Evolutionary conservation across 2,113 vertebrate genomes (phyloP).

Genomic region (Capricornis sumatraensis): DNA sequence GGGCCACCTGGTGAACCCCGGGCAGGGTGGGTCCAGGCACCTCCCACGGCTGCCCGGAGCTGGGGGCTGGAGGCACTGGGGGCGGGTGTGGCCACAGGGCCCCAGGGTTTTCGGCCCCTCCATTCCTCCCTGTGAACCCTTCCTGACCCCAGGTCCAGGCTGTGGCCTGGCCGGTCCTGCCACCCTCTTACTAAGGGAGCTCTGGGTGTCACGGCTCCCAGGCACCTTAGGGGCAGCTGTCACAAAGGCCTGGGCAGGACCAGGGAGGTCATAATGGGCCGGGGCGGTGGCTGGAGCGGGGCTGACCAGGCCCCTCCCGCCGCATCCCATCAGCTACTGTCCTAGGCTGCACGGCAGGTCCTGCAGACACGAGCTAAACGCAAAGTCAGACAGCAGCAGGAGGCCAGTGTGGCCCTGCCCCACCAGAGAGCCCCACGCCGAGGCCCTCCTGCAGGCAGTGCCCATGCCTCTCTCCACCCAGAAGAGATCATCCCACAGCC

Average conservation of each 20-base stretch:
- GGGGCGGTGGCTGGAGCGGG: neutral
- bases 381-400: neutral
- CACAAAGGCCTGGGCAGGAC: constrained; percentile 61
- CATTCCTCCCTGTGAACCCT: constrained; percentile 62
- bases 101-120: constrained; percentile 40
- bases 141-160: constrained; percentile 50
- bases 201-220: neutral
- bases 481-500: neutral
- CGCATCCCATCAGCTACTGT: neutral
- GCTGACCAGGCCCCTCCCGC: neutral
- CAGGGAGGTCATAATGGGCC: constrained; percentile 64
- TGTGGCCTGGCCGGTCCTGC: constrained; percentile 50
- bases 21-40: constrained; percentile 48
- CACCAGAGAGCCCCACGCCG: neutral
- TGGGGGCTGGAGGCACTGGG: constrained; percentile 30
- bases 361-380: neutral
- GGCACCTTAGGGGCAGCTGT: neutral
- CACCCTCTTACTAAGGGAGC: constrained; percentile 47
- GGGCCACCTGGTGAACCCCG: constrained; percentile 61
- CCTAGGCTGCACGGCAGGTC: neutral
- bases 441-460: accelerated
- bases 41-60: neutral
- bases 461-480: neutral
- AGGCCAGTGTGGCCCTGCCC: neutral
- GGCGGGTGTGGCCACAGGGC: constrained; percentile 39